Percentiles rank a stretch among this genome's conserved stretches.
Conservation (phyloP, 2,113 vertebrate species). For the Sylvia atricapilla region DNA sequence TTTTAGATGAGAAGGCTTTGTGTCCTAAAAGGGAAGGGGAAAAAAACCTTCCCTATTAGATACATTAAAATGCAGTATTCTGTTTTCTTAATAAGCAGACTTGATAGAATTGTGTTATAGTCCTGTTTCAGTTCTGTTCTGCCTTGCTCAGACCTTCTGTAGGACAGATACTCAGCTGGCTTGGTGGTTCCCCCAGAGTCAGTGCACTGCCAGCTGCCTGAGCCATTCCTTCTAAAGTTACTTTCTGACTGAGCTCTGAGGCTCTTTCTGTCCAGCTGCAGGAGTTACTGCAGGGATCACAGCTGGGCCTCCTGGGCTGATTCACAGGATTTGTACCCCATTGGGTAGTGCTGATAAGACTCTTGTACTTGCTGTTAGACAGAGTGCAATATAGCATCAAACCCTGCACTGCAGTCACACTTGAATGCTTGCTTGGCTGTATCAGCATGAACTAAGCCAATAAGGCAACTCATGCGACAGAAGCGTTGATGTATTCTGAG, state of each 20-base stretch:
- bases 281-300: fast-evolving
- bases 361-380: background rate
- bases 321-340: background rate
- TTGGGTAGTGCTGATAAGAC: background rate
- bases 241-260: background rate
- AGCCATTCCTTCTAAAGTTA: background rate
- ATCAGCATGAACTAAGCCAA: constrained; percentile 15
- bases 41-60: background rate
- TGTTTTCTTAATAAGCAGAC: background rate
- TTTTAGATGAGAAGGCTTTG: background rate
- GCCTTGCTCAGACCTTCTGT: background rate
- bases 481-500: constrained; percentile 53
- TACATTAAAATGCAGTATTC: background rate
- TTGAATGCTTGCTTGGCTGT: constrained; percentile 23
- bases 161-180: background rate
- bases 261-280: background rate
- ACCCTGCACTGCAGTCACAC: background rate
- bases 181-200: fast-evolving
- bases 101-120: background rate
- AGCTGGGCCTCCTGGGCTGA: background rate
- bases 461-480: constrained; percentile 55
- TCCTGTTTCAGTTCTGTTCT: background rate
- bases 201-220: background rate
- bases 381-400: background rate
- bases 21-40: background rate